These are phyloP conservation scores for Apodemus sylvaticus DNA, from an alignment of 2,113 vertebrate species.

Conservation along the genomic window DNA sequence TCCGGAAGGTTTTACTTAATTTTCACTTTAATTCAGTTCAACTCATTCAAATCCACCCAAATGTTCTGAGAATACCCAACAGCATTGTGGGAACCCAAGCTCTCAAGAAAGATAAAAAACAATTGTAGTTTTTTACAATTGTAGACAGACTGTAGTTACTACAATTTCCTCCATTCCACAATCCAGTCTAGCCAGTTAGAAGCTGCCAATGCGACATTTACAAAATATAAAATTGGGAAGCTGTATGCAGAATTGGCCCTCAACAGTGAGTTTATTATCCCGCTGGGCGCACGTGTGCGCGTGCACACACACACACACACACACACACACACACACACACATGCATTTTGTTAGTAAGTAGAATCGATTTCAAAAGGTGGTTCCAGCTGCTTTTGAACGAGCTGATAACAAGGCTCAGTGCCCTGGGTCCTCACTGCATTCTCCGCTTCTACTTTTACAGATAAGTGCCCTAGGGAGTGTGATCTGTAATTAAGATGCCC, in stretches of 20 bases:
- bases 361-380: neutral
- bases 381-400: neutral
- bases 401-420: neutral
- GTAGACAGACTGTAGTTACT: neutral
- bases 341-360: neutral
- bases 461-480: neutral
- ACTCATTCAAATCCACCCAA: neutral
- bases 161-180: neutral
- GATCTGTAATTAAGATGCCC: neutral
- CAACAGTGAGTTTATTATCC: neutral
- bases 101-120: neutral
- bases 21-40: neutral
- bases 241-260: neutral
- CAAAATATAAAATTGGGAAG: neutral
- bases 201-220: neutral
- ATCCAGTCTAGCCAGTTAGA: neutral
- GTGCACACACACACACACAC: too few relatives aligned
- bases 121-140: too few relatives aligned
- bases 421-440: neutral
- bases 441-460: neutral
- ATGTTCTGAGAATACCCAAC: neutral
- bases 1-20: neutral
- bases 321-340: neutral
- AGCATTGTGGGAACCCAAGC: neutral
- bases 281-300: neutral